These are phyloP conservation scores for Sarcophaga bullata DNA, from an alignment of 1,140 invertebrate genomes.

Conservation along the genomic window DNA sequence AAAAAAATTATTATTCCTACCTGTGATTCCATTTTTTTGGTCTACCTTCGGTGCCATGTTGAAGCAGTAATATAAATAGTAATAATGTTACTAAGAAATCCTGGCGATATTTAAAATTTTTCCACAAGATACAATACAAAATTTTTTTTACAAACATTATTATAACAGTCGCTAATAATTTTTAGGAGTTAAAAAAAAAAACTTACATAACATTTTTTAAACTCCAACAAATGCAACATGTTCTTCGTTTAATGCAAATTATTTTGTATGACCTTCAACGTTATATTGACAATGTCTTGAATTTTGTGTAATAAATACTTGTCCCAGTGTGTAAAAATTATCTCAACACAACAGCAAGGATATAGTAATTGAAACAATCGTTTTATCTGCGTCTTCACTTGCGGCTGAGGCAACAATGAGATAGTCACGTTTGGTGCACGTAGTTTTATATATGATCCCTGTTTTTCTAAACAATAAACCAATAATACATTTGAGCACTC, in stretches of 20 bases:
- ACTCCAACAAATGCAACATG: background rate
- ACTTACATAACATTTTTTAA: conserved; percentile 36
- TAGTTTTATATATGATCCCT: conserved; percentile 27
- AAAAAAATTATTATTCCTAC: conserved; percentile 1
- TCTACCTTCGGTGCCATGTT: conserved; percentile 8
- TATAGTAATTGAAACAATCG: too few relatives aligned
- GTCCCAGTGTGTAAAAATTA: background rate
- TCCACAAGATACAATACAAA: conserved; percentile 31
- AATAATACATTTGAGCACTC: background rate
- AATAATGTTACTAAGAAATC: background rate
- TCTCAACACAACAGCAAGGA: background rate
- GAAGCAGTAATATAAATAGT: conserved; percentile 3
- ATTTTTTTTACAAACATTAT: background rate
- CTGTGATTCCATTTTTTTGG: conserved; percentile 25
- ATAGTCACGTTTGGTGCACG: background rate
- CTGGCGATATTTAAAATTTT: background rate
- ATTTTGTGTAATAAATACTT: background rate
- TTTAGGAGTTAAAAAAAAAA: background rate
- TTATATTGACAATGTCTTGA: background rate
- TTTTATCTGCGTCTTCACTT: background rate
- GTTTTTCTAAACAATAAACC: background rate
- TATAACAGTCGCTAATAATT: background rate
- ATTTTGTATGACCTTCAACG: background rate
- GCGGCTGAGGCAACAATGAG: conserved; percentile 30
- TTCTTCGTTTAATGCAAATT: conserved; percentile 1